phyloP scores from a whole-genome alignment of 92 coral and sea anemone genomes.

The Porites lobata region DNA sequence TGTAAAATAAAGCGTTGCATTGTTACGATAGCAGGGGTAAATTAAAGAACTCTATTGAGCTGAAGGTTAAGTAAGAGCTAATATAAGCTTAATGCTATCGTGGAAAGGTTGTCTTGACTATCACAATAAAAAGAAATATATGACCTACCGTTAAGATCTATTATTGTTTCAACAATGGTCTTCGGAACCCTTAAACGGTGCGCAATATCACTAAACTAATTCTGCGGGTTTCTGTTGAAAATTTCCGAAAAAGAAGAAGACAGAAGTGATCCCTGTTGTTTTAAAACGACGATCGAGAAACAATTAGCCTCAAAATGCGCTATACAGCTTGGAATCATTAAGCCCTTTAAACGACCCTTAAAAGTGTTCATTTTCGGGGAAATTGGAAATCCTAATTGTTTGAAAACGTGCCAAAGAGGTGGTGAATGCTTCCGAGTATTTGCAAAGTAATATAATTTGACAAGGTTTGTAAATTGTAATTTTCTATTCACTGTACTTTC shows the following conservation, averaged over 20 bases:
- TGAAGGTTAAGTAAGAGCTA: slow-evolving; percentile 15
- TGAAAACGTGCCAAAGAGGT: slow-evolving; percentile 1
- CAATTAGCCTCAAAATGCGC: slow-evolving; percentile 16
- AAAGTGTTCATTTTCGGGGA: not conserved
- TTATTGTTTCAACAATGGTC: not conserved
- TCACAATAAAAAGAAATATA: not conserved
- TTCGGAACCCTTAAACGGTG: not conserved
- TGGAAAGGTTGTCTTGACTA: not conserved
- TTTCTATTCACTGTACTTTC: not conserved
- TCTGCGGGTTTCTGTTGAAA: not conserved
- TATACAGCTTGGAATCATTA: slow-evolving; percentile 30
- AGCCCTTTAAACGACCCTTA: slow-evolving; percentile 13
- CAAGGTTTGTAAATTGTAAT: not conserved
- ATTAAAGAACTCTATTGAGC: not conserved
- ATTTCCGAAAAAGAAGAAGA: not conserved
- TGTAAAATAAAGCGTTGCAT: not conserved
- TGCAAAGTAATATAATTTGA: slow-evolving; percentile 10
- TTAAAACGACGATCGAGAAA: not conserved
- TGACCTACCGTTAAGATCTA: slow-evolving; percentile 4
- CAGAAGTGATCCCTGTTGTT: not conserved
- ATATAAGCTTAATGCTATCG: not conserved
- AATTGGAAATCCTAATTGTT: slow-evolving; percentile 28
- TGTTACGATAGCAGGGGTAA: not conserved
- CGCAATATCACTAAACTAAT: not conserved
- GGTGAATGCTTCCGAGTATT: not conserved